Percentiles rank a stretch among this genome's conserved stretches.
Evolutionary conservation across 2,113 vertebrate species (phyloP).

Genomic region (Dasyprocta punctata): DNA sequence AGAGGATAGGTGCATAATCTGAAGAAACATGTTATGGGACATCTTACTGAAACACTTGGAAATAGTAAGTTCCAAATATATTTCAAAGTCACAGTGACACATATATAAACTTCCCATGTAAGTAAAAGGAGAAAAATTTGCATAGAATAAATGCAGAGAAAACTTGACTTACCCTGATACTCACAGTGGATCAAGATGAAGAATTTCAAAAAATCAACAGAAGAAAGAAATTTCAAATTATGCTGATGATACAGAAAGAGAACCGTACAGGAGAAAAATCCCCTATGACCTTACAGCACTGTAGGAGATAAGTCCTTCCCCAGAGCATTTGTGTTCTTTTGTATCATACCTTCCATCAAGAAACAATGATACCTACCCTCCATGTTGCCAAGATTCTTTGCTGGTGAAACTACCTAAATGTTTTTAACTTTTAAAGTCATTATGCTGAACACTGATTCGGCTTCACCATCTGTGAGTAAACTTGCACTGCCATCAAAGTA

Average conservation of each 20-base stretch:
- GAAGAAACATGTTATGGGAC: background rate
- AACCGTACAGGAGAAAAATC: background rate
- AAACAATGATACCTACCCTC: background rate
- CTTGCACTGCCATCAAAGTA: background rate
- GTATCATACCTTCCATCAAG: background rate
- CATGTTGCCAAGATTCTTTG: background rate
- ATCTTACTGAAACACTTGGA: background rate
- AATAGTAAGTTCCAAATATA: background rate
- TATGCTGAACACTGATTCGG: background rate
- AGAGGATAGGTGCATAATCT: background rate
- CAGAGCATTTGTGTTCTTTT: background rate
- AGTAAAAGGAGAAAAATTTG: background rate
- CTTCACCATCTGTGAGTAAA: background rate
- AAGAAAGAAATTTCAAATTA: background rate
- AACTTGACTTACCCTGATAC: background rate
- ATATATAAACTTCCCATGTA: background rate
- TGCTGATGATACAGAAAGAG: background rate
- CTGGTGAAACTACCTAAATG: background rate
- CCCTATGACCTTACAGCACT: background rate
- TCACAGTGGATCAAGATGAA: background rate
- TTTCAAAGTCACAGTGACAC: background rate
- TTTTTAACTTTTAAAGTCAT: background rate
- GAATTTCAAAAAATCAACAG: slow-evolving; percentile 4
- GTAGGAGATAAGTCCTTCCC: background rate
- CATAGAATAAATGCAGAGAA: background rate